Percentiles rank a stretch among this genome's conserved stretches.
These are phyloP conservation scores for Metalampra italica DNA, from an alignment of 2,888 invertebrate species.

Conservation along the genomic window DNA sequence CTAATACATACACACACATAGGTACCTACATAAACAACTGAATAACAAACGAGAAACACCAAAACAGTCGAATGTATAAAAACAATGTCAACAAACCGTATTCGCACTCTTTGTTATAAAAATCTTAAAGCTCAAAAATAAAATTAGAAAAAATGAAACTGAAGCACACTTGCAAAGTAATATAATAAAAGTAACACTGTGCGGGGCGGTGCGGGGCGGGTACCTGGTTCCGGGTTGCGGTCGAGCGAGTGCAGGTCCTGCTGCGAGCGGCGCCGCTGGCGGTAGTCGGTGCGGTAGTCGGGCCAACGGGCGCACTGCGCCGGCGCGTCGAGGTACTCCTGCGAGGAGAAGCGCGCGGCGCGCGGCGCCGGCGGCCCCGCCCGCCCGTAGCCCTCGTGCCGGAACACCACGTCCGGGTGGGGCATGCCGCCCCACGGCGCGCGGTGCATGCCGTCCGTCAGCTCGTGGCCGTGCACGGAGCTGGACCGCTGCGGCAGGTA, in stretches of 20 bases:
- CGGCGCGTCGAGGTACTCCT: constrained; percentile 70
- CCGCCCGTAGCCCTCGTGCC: constrained; percentile 58
- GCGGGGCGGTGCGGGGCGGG: too few species aligned
- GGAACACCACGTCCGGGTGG: constrained; percentile 68
- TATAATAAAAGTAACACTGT: too few species aligned
- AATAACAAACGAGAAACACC: too few species aligned
- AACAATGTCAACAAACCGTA: too few species aligned
- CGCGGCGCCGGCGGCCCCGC: constrained; percentile 36
- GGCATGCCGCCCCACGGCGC: constrained; percentile 57
- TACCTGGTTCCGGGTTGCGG: constrained; percentile 65
- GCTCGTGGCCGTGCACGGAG: constrained; percentile 69
- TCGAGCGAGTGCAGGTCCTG: constrained; percentile 70
- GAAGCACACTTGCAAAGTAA: too few species aligned
- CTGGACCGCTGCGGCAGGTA: constrained; percentile 68
- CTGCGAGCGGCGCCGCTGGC: constrained; percentile 68
- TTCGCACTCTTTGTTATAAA: too few species aligned
- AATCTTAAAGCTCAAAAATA: too few species aligned
- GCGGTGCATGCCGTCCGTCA: constrained; percentile 64
- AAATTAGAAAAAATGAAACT: too few species aligned
- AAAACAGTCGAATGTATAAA: too few species aligned
- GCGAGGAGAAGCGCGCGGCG: constrained; percentile 67
- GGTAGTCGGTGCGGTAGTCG: constrained; percentile 61
- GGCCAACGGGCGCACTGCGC: constrained; percentile 50
- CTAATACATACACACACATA: too few species aligned
- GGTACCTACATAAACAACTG: too few species aligned